Base-by-base conservation (phyloP, 1,140 invertebrate genomes). In the Thereuonema tuberculata region DNA sequence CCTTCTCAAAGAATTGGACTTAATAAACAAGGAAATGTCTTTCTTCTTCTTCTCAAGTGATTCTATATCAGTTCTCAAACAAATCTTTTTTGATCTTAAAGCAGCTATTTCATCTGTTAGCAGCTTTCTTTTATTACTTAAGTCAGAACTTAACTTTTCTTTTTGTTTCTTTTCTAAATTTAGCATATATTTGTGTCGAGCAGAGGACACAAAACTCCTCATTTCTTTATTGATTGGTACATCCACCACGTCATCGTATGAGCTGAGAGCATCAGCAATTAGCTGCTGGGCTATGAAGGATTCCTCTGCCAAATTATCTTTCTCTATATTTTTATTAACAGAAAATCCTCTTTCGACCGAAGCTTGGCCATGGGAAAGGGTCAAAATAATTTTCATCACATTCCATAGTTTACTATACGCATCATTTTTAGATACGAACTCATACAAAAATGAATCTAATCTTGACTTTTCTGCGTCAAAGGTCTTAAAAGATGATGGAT, bases 301-400 rank as follows among this genome's bases (percentile, higher is more conserved):
- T 15, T 62, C 21, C 49, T 67, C 60, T 52, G 31, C 46, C 49
- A 66, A 20, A 60, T 68, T 68, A 50, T 67, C 66, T 2, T 63
- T 54, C 26, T 28, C n/a, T 14, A 65, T 47, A 48, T 66, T 53
- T 43, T 64, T 65, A 46, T 66, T 67, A 15, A 65, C 37, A 17
- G 61, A 66, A 56, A 68, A 68, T 1, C 66, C 66, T 21, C 64
- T 48, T 49, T 67, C 64, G 17, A 67, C 66, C 27, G 49, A 20
- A 14, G 66, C 65, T n/a, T 69, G 58, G 1, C 65, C 65, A 66
- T 69, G 65, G 3, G 60, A 66, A 25, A 68, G 61, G 21, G 63
- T 20, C 15, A 68, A 50, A 0, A 66, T 20, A 14, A 58, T 29
- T 20, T 58, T 57, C 3, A 65, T 56, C 20, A 68, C 54, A 14